Evolutionary conservation across 2,888 invertebrate genomes (phyloP).

Genomic region (Callyntrura sp.): DNA sequence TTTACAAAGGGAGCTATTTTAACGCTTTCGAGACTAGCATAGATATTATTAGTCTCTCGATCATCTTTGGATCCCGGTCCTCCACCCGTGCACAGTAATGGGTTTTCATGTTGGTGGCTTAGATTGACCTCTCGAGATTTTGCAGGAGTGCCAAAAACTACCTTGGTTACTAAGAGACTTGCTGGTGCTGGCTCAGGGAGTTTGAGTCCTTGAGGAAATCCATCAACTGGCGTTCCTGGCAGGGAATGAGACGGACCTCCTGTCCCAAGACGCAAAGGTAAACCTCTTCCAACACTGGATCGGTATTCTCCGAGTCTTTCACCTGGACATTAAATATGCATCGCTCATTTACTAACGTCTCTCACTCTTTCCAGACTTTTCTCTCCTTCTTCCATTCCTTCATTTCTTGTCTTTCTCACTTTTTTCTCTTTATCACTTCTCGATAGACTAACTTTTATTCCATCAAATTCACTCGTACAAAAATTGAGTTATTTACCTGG

Average conservation of each 20-base stretch:
- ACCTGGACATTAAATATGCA: constrained; percentile 83
- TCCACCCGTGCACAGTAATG: constrained; percentile 83
- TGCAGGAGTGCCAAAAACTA: constrained; percentile 84
- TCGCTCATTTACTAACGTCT: constrained; percentile 72
- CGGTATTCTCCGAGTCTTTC: constrained; percentile 84
- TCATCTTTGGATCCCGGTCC: constrained; percentile 82
- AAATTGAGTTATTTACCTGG: constrained; percentile 83
- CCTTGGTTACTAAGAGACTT: constrained; percentile 84
- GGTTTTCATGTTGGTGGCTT: constrained; percentile 84
- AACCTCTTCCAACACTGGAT: constrained; percentile 83
- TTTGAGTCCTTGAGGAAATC: constrained; percentile 84
- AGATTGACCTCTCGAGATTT: constrained; percentile 84
- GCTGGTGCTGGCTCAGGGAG: constrained; percentile 84
- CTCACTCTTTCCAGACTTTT: constrained; percentile 42
- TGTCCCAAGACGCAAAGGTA: constrained; percentile 83
- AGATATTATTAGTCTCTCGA: constrained; percentile 84
- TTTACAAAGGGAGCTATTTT: constrained; percentile 84
- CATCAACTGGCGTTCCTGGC: constrained; percentile 84
- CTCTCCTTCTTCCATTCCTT: constrained; percentile 16
- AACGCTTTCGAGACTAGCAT: constrained; percentile 84
- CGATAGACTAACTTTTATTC: constrained; percentile 73
- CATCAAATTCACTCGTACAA: constrained; percentile 69
- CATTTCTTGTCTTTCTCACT: constrained; percentile 46
- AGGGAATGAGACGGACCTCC: constrained; percentile 84
- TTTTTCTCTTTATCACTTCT: constrained; percentile 54